Base-by-base conservation (phyloP, 2,113 vertebrate genomes). In the Melanocharis versteri region DNA sequence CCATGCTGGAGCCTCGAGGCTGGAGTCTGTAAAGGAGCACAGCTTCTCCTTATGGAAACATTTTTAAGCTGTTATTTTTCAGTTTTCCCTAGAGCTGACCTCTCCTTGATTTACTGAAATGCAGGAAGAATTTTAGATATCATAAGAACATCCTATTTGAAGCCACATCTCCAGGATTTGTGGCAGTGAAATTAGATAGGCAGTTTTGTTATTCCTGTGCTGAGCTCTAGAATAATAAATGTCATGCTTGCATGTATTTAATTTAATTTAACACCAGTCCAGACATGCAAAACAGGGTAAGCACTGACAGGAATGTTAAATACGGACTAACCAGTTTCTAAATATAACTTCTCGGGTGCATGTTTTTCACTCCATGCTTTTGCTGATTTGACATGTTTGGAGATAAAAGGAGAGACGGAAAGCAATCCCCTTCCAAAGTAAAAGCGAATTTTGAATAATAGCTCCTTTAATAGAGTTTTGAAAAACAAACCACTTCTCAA, bases 271-370 rank as follows among this genome's bases (percentile, higher is more conserved):
- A 95, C 94, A 95, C 93, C 84, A 96, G 97, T 83, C 90, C 94
- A 95, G 96, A 97, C 97, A 96, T 95, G 97, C 95, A 94, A 97
- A 97, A 95, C 81, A 95, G 91, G 33, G 61, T 94, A 95, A 96
- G 93, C 80, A 91, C 89, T 87, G 90, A 82, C 70, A 97, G 94
- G 96, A 97, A 98, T 97, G 93, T 90, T 93, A 96, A 96, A 96
- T 94, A 96, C 12, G 30, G 94, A 95, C 89, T 87, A 97, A 96
- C 81, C 71, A 68, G 72, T 76, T 93, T 94, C 97, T 97, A 95
- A 97, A 97, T 96, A 97, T 96, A 97, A 71, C 91, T 88, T 60
- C 66, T 94, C 81, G 81, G 93, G 83, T 89, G 91, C 88, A 71
- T 96, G 96, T 94, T 91, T 95, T 95, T 93, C 70, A 90, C 75